phyloP scores from a whole-genome alignment of 2,888 invertebrate genomes.

The Disparrhopalites patrizii region DNA sequence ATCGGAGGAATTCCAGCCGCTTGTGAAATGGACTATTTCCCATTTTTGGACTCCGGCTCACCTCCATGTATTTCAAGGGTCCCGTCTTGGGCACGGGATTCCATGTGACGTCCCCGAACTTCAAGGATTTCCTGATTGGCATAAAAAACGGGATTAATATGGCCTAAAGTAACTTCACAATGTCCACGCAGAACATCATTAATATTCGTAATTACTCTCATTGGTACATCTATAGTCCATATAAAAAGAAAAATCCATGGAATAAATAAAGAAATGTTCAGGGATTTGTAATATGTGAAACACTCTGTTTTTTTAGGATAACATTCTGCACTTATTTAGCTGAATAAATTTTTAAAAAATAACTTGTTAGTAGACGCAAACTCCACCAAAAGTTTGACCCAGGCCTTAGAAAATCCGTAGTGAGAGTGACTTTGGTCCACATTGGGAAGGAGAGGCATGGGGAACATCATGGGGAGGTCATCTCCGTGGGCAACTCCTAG shows the following conservation, averaged over 20 bases:
- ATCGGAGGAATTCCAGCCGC: background rate
- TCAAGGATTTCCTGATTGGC: too few relatives aligned
- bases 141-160: background rate
- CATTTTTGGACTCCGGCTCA: background rate
- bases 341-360: too few relatives aligned
- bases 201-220: too few relatives aligned
- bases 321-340: too few relatives aligned
- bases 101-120: background rate
- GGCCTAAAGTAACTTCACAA: background rate
- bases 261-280: background rate
- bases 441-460: background rate
- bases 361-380: background rate
- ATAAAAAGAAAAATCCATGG: background rate
- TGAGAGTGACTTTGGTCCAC: background rate
- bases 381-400: background rate
- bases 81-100: background rate
- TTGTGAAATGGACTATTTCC: background rate
- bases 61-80: background rate
- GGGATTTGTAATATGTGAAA: background rate
- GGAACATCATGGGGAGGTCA: background rate
- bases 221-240: too few relatives aligned
- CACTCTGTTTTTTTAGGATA: too few relatives aligned
- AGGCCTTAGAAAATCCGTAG: background rate
- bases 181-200: too few relatives aligned
- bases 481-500: background rate